phyloP scores from a whole-genome alignment of 2,113 vertebrate species.

The Oceanites oceanicus region DNA sequence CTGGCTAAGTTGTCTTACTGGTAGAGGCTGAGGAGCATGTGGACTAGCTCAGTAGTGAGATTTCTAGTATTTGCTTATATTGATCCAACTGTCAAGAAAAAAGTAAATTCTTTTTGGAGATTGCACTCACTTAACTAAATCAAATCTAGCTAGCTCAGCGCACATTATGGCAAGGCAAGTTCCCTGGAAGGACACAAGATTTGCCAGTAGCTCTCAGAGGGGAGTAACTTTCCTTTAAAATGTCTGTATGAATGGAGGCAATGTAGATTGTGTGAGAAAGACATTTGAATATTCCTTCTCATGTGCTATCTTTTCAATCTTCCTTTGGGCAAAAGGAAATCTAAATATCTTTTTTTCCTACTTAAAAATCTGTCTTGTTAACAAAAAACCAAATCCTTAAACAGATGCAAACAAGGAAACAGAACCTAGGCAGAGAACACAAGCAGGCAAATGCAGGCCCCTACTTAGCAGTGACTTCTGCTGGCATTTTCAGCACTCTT shows the following conservation, averaged over 20 bases:
- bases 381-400: not conserved
- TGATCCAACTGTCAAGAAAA: not conserved
- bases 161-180: not conserved
- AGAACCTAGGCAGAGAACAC: not conserved
- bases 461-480: not conserved
- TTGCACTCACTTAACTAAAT: not conserved
- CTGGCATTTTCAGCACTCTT: not conserved
- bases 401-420: not conserved
- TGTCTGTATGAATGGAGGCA: not conserved
- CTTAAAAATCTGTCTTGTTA: not conserved
- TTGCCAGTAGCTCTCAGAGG: not conserved
- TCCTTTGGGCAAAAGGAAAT: not conserved
- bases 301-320: not conserved
- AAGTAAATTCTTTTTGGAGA: not conserved
- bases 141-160: not conserved
- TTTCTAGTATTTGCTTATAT: not conserved
- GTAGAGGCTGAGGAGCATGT: not conserved
- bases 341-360: not conserved
- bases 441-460: fast-evolving
- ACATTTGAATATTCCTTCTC: not conserved
- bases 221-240: not conserved
- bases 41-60: not conserved
- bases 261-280: not conserved
- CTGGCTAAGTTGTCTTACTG: not conserved
- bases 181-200: not conserved